phyloP scores from a whole-genome alignment of 2,888 invertebrate species.

The Pseudoips prasinana region DNA sequence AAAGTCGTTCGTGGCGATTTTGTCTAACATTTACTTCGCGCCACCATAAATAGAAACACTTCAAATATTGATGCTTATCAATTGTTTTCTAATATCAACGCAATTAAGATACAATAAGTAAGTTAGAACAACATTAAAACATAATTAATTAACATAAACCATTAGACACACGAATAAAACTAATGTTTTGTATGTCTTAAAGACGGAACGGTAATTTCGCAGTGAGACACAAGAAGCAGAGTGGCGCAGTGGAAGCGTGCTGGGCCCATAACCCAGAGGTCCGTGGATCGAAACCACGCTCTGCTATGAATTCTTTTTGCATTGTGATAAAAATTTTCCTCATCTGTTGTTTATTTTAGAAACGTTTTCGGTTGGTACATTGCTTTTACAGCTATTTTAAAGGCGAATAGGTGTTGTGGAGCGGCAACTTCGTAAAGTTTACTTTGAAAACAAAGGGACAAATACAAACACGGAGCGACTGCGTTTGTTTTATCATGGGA shows the following conservation, averaged over 20 bases:
- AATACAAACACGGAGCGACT: conserved; percentile 50
- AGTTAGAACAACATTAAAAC: too few species aligned
- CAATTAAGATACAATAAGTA: too few species aligned
- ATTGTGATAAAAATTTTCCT: conserved; percentile 10
- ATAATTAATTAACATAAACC: too few species aligned
- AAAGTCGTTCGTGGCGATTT: too few species aligned
- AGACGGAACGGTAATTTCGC: conserved; percentile 38
- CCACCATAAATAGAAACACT: too few species aligned
- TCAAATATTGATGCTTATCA: too few species aligned
- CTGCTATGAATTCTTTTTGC: conserved; percentile 75
- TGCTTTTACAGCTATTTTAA: conserved; percentile 20
- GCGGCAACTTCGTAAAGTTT: conserved; percentile 42
- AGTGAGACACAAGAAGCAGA: conserved; percentile 53
- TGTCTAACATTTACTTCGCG: too few species aligned
- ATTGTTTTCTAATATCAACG: too few species aligned
- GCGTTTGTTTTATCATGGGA: conserved; percentile 78
- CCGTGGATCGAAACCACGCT: conserved; percentile 94
- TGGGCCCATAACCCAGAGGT: conserved; percentile 94
- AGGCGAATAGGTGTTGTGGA: conserved; percentile 25
- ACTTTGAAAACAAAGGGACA: conserved; percentile 64
- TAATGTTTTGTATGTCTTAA: too few species aligned
- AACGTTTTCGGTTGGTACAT: conserved; percentile 9
- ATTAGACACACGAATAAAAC: too few species aligned
- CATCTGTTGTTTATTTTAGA: conserved; percentile 9
- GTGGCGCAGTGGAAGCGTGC: conserved; percentile 92